Evolutionary conservation across 2,888 invertebrate species (phyloP).

Genomic region (Bimastos eiseni): DNA sequence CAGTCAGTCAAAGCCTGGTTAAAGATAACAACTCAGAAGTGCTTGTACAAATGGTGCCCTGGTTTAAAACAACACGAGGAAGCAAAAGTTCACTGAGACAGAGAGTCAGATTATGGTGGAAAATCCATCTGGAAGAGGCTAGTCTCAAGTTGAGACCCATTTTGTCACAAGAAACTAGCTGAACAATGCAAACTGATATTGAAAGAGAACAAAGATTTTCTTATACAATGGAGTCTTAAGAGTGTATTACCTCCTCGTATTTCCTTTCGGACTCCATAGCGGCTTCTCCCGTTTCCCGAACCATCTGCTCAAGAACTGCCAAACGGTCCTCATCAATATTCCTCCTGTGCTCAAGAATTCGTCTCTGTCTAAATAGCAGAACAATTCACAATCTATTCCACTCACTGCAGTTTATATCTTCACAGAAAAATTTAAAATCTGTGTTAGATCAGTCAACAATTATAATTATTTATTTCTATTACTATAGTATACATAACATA

Average conservation of each 20-base stretch:
- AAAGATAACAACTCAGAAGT: too few species aligned
- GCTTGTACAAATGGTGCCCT: too few species aligned
- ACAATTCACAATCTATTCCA: not conserved
- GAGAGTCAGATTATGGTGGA: not conserved
- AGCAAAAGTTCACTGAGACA: not conserved
- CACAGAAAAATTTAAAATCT: not conserved
- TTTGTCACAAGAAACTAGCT: not conserved
- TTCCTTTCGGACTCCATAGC: constrained; percentile 35
- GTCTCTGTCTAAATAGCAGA: constrained; percentile 27
- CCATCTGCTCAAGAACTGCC: constrained; percentile 35
- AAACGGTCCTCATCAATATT: constrained; percentile 35
- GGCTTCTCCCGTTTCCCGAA: constrained; percentile 35
- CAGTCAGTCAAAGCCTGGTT: too few species aligned
- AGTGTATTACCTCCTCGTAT: constrained; percentile 34
- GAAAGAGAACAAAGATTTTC: not conserved
- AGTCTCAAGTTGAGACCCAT: not conserved
- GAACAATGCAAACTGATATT: not conserved
- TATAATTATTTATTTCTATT: not conserved
- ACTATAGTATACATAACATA: not conserved
- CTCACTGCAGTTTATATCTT: not conserved
- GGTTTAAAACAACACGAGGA: too few species aligned
- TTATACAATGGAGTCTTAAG: not conserved
- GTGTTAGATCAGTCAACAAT: not conserved
- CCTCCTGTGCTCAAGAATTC: constrained; percentile 33
- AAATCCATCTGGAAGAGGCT: not conserved